Conservation (phyloP, 2,888 invertebrate genomes). For the Tridacna crocea region DNA sequence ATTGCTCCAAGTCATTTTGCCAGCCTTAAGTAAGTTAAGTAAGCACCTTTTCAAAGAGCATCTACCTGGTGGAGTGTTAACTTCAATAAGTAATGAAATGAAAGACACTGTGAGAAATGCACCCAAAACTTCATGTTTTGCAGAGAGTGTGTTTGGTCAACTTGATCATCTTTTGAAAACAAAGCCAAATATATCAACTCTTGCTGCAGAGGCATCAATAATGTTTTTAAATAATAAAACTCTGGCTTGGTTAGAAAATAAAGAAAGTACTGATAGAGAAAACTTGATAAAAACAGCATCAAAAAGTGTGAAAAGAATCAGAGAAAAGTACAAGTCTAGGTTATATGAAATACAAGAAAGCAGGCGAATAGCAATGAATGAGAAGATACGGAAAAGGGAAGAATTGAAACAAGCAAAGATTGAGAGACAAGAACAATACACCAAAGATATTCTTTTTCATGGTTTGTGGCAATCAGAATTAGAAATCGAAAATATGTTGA, state of each 20-base stretch:
- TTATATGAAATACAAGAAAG: too few species aligned
- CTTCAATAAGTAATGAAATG: constrained; percentile 1
- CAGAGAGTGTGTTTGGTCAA: constrained; percentile 35
- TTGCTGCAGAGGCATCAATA: constrained; percentile 46
- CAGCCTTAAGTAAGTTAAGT: constrained; percentile 24
- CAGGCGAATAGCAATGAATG: too few species aligned
- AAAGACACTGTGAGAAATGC: constrained; percentile 7
- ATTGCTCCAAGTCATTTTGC: constrained; percentile 9
- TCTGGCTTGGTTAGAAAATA: constrained; percentile 33
- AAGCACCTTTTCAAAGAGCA: constrained; percentile 27
- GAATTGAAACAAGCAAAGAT: too few species aligned
- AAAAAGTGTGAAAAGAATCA: too few species aligned
- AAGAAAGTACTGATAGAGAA: too few species aligned
- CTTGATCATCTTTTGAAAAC: constrained; percentile 30
- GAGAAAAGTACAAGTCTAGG: too few species aligned
- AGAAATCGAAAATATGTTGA: too few species aligned
- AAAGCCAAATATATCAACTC: constrained; percentile 39
- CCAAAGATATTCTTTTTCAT: too few species aligned
- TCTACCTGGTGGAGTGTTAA: constrained; percentile 26
- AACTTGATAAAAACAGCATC: too few species aligned
- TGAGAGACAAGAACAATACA: too few species aligned
- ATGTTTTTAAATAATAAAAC: constrained; percentile 57
- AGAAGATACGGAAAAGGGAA: too few species aligned
- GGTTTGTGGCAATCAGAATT: too few species aligned
- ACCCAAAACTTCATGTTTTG: constrained; percentile 29